phyloP scores from a whole-genome alignment of 2,888 invertebrate genomes.

The Phrixothrix hirtus region DNA sequence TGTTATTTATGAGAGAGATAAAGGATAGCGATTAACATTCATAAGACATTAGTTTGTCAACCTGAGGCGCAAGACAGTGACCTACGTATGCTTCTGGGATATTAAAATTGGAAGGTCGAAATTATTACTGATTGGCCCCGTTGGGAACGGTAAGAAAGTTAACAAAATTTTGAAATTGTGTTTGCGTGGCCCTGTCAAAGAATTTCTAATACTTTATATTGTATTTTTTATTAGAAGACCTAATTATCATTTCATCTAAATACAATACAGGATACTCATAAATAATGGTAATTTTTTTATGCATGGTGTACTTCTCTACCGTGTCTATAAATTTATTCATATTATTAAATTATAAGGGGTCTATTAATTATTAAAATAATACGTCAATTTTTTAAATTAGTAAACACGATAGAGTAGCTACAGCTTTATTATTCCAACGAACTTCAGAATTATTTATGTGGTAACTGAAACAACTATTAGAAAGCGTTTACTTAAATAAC shows the following conservation, averaged over 20 bases:
- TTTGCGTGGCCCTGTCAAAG: conserved; percentile 2
- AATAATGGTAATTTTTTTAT: too few relatives aligned
- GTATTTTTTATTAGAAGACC: too few relatives aligned
- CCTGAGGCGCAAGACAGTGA: conserved; percentile 33
- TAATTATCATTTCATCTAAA: too few relatives aligned
- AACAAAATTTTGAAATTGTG: conserved; percentile 18
- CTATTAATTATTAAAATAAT: too few relatives aligned
- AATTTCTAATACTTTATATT: neutral
- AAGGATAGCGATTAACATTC: conserved; percentile 31
- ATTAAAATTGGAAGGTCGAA: conserved; percentile 27
- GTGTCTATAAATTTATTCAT: too few relatives aligned
- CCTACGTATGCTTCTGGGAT: conserved; percentile 26
- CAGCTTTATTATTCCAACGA: too few relatives aligned
- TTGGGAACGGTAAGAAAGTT: conserved; percentile 13
- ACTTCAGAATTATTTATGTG: too few relatives aligned
- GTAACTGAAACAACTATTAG: neutral
- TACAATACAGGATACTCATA: too few relatives aligned
- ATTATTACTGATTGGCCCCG: conserved; percentile 28
- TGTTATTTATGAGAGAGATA: conserved; percentile 34
- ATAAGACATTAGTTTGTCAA: conserved; percentile 31
- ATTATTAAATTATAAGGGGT: too few relatives aligned
- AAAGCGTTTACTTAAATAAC: conserved; percentile 6
- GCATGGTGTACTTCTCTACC: too few relatives aligned
- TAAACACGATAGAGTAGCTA: too few relatives aligned
- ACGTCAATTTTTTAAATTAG: too few relatives aligned